A percentile compares a stretch with the other conserved stretches of the same genome.
phyloP scores from a whole-genome alignment of 2,113 vertebrate genomes.

The Pungitius pungitius region DNA sequence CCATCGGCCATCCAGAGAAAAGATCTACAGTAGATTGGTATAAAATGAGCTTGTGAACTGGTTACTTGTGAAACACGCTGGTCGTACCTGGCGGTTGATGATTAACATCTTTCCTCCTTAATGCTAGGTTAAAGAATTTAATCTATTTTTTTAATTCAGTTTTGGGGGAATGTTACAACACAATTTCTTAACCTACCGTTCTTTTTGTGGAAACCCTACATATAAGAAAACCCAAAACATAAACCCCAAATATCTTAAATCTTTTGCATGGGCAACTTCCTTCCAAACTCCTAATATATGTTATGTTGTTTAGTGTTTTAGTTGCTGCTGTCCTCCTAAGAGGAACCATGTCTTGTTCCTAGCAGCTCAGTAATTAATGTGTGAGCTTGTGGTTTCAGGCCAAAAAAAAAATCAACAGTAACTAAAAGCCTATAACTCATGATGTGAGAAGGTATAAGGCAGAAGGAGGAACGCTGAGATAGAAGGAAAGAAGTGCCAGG shows the following conservation, averaged over 20 bases:
- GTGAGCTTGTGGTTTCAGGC: neutral
- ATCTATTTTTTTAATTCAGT: neutral
- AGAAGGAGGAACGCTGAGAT: conserved; percentile 6
- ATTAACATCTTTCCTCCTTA: neutral
- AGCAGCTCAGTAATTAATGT: conserved; percentile 28
- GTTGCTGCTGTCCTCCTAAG: conserved; percentile 13
- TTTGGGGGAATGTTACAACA: neutral
- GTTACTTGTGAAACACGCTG: no score
- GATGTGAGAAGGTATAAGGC: conserved; percentile 3
- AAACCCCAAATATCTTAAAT: neutral
- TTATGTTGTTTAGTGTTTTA: neutral
- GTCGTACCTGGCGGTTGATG: neutral
- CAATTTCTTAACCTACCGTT: neutral
- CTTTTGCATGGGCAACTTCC: neutral
- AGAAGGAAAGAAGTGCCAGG: neutral
- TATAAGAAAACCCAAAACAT: neutral
- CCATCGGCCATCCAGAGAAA: no score
- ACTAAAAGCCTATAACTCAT: conserved; percentile 6
- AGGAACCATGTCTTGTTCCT: neutral
- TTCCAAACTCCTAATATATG: no score
- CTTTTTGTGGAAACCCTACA: neutral
- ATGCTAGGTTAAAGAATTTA: neutral
- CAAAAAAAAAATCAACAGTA: conserved; percentile 26
- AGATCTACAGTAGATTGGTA: no score
- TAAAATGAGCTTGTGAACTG: no score